A percentile compares a stretch with the other conserved stretches of the same genome.
Evolutionary conservation across 2,113 vertebrate genomes (phyloP).

Genomic region (Sphyrna mokarran): DNA sequence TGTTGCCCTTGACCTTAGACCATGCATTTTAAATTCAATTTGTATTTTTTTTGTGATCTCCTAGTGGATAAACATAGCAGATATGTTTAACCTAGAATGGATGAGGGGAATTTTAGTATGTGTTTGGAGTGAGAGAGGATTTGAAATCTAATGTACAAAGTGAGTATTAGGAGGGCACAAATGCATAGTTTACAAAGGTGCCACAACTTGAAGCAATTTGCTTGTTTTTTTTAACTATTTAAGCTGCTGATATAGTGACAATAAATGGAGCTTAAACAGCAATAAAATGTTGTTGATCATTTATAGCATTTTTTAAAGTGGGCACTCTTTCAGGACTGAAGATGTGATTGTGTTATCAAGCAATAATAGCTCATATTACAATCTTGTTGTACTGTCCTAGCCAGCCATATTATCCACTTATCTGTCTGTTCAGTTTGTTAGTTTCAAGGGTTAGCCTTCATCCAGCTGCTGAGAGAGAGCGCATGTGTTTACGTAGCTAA

Average conservation of each 20-base stretch:
- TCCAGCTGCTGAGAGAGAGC: conserved; percentile 39
- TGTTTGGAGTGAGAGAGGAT: not conserved
- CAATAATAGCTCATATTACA: not conserved
- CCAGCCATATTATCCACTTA: conserved; percentile 21
- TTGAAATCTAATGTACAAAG: not conserved
- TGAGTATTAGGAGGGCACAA: not conserved
- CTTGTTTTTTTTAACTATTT: not conserved
- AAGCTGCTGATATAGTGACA: not conserved
- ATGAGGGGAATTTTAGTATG: not conserved
- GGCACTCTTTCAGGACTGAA: not conserved
- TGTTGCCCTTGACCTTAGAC: not conserved
- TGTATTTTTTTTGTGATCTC: not conserved
- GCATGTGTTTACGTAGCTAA: conserved; percentile 27
- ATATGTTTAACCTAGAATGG: not conserved
- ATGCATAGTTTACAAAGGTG: not conserved
- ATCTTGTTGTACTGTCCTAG: no score
- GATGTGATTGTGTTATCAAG: not conserved
- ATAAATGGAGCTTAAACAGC: not conserved
- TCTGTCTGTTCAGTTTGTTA: conserved; percentile 50
- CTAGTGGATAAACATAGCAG: not conserved
- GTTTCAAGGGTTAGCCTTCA: conserved; percentile 43
- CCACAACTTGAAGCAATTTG: not conserved
- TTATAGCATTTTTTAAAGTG: not conserved
- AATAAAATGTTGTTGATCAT: not conserved
- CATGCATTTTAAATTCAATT: not conserved